Evolutionary conservation across 2,888 invertebrate genomes (phyloP).

Genomic region (Pomacea canaliculata): DNA sequence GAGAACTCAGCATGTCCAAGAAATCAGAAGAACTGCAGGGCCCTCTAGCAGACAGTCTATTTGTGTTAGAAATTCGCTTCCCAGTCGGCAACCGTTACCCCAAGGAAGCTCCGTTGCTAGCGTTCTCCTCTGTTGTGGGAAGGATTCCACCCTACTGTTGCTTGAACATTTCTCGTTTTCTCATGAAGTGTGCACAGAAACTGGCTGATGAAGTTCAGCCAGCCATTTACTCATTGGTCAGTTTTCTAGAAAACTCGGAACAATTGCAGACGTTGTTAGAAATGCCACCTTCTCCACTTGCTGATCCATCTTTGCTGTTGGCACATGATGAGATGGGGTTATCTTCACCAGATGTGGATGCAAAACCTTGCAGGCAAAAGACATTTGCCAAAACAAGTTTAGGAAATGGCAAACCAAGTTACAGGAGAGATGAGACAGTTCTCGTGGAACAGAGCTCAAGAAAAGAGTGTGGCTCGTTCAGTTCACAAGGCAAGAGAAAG

Average conservation of each 20-base stretch:
- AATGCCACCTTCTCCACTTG: conserved; percentile 40
- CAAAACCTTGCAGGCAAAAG: neutral
- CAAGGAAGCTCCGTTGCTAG: conserved; percentile 55
- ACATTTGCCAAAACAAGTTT: neutral
- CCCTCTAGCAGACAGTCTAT: conserved; percentile 30
- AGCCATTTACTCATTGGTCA: conserved; percentile 60
- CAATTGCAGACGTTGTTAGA: conserved; percentile 44
- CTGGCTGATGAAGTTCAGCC: conserved; percentile 47
- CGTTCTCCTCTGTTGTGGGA: conserved; percentile 52
- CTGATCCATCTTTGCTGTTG: neutral
- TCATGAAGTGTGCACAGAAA: conserved; percentile 50
- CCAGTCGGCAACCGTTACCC: conserved; percentile 58
- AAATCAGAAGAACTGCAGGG: conserved; percentile 17
- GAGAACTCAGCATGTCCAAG: conserved; percentile 1
- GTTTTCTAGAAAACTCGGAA: conserved; percentile 54
- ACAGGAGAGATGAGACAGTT: neutral
- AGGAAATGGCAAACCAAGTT: neutral
- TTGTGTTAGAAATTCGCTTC: conserved; percentile 61
- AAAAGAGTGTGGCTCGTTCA: neutral
- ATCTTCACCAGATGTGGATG: conserved; percentile 5
- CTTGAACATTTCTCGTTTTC: conserved; percentile 55
- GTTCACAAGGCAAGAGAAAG: neutral
- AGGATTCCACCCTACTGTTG: conserved; percentile 49
- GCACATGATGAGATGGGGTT: neutral
- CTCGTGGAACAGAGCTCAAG: neutral